Evolutionary conservation across 1,140 invertebrate species (phyloP).

Genomic region (Drosophila equinoxialis): DNA sequence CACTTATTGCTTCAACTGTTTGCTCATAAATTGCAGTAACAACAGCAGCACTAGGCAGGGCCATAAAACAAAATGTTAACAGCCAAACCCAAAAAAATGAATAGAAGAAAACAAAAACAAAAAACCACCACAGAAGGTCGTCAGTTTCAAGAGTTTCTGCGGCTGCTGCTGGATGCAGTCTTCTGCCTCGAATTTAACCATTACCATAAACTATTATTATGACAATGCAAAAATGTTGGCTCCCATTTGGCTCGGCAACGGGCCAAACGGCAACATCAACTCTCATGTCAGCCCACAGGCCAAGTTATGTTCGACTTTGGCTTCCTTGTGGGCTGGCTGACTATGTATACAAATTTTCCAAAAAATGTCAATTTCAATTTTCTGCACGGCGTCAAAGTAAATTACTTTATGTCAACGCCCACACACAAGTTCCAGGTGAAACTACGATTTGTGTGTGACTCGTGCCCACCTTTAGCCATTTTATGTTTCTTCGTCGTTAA

Average conservation of each 20-base stretch:
- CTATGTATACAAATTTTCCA: background rate
- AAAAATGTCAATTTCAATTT: conserved; percentile 63
- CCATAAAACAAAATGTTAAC: conserved; percentile 58
- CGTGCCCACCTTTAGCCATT: conserved; percentile 36
- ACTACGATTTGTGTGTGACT: conserved; percentile 20
- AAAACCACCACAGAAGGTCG: conserved; percentile 42
- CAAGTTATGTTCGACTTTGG: conserved; percentile 19
- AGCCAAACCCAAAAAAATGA: conserved; percentile 48
- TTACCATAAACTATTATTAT: conserved; percentile 11
- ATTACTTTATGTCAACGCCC: conserved; percentile 53
- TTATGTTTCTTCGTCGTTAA: conserved; percentile 2
- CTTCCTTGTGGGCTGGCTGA: conserved; percentile 43
- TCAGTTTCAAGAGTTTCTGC: conserved; percentile 16
- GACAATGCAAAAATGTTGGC: conserved; percentile 15
- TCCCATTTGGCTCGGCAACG: background rate
- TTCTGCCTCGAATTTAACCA: conserved; percentile 34
- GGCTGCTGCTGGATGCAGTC: conserved; percentile 12
- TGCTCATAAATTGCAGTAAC: conserved; percentile 31
- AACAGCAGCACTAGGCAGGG: conserved; percentile 12
- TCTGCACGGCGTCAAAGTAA: conserved; percentile 42
- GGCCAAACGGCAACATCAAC: background rate
- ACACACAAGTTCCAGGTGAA: conserved; percentile 4
- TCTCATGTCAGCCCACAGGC: conserved; percentile 8
- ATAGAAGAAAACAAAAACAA: background rate
- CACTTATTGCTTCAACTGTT: conserved; percentile 34